A percentile compares a stretch with the other conserved stretches of the same genome.
Evolutionary conservation across 2,113 vertebrate genomes (phyloP).

Genomic region (Thomomys bottae): DNA sequence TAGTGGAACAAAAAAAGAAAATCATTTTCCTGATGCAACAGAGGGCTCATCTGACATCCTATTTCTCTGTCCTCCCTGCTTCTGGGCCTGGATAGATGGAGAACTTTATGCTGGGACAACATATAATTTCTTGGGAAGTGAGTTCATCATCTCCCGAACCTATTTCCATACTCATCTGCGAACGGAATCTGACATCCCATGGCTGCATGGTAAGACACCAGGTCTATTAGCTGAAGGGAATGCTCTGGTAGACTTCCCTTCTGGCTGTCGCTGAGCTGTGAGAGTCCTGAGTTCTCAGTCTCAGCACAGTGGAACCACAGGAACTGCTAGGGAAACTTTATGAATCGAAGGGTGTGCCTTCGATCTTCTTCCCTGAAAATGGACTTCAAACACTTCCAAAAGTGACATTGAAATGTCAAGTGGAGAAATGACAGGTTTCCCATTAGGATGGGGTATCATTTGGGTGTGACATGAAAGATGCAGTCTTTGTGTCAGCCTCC

Average conservation of each 20-base stretch:
- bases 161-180: constrained; percentile 92
- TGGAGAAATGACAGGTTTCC: not conserved
- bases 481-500: not conserved
- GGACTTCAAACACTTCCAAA: not conserved
- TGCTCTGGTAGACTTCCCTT: not conserved
- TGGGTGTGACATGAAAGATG: not conserved
- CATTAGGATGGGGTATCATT: accelerated
- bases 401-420: not conserved
- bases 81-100: constrained; percentile 87
- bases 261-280: not conserved
- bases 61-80: not conserved
- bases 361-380: too few relatives aligned
- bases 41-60: not conserved
- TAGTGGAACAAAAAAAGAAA: too few relatives aligned
- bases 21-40: too few relatives aligned
- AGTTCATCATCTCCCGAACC: constrained; percentile 95
- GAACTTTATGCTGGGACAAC: constrained; percentile 96
- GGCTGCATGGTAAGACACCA: constrained; percentile 94
- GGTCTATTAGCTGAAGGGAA: accelerated
- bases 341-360: too few relatives aligned
- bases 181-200: constrained; percentile 97
- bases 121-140: constrained; percentile 97
- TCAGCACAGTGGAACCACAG: too few relatives aligned
- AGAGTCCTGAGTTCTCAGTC: too few relatives aligned
- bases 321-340: too few relatives aligned